Base-by-base conservation (phyloP, 64 coral and sea anemone genomes). In the Stichodactyla mertensii region DNA sequence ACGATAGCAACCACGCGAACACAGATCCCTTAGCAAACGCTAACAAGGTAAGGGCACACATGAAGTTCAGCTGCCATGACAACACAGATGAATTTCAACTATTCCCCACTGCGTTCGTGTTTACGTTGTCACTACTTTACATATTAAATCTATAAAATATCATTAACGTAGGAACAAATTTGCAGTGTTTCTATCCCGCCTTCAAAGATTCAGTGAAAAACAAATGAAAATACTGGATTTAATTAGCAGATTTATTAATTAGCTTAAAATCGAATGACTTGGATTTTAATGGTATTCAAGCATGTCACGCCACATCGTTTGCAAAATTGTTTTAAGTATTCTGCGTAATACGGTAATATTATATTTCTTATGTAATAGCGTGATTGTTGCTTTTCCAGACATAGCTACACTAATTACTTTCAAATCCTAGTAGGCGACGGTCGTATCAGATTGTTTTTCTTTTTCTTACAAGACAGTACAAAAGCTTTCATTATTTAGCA, bases 71-170 rank as follows among this genome's bases (percentile, higher is more conserved):
- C n/a, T 31, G 14, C 69, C 69, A 74, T 74, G 69, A 74, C 69
- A 74, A 74, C 69, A 13, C 69, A 13, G n/a, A 4, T 74, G 22
- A 74, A 74, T 74, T 74, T 27, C 1, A 74, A 31, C 69, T 74
- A 74, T 74, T 74, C 24, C 69, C 69, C 10, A 71, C 69, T 22
- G 62, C 4, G 69, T 31, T 31, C 10, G 10, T 71, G 69, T 71
- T 71, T 27, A 74, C 24, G 24, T 74, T 74, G 24, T 26, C 69
- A 74, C 7, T 31, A 66, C 23, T 74, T 74, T 74, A 23, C 69
- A 74, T 74, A 74, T 74, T 4, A 74, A 74, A 74, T 27, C 26
- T 74, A 74, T 74, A 27, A 28, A 31, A 74, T 74, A 74, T 66
- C 62, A 66, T 66, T 22, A 66, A 66, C 18, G 7, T n/a, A 28